Conservation (phyloP, 2,888 invertebrate species). For the Blomia tropicalis region DNA sequence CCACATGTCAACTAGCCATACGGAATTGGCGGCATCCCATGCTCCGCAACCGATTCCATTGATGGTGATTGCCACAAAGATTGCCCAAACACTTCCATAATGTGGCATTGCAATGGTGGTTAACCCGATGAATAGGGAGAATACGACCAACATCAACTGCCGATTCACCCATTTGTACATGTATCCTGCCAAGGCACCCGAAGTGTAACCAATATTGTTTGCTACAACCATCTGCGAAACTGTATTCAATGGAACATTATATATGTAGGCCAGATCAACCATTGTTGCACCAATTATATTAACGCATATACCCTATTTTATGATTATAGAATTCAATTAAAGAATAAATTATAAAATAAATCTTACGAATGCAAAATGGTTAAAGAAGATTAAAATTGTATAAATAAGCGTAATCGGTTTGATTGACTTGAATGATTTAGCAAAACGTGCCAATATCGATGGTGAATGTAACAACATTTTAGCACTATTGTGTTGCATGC, state of each 20-base stretch:
- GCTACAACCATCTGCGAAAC: background rate
- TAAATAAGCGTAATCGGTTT: background rate
- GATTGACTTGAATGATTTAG: background rate
- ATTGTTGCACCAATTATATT: background rate
- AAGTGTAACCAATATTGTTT: constrained; percentile 5
- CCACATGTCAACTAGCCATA: constrained; percentile 15
- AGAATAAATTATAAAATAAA: background rate
- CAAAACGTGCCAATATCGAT: background rate
- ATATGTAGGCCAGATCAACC: background rate
- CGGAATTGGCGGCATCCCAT: constrained; percentile 1
- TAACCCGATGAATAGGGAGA: background rate
- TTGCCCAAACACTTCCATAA: background rate
- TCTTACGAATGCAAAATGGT: constrained; percentile 11
- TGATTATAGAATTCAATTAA: background rate
- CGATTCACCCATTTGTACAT: constrained; percentile 17
- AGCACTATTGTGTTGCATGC: too few species aligned
- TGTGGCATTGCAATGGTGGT: background rate
- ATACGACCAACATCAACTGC: background rate
- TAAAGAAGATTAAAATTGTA: background rate
- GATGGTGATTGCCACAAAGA: background rate
- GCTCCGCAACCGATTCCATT: constrained; percentile 11
- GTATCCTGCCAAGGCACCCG: background rate
- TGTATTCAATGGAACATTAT: background rate
- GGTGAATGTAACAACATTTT: too few species aligned
- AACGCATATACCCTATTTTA: background rate